These are phyloP conservation scores for Carabus problematicus DNA, from an alignment of 2,888 invertebrate genomes.

Conservation along the genomic window DNA sequence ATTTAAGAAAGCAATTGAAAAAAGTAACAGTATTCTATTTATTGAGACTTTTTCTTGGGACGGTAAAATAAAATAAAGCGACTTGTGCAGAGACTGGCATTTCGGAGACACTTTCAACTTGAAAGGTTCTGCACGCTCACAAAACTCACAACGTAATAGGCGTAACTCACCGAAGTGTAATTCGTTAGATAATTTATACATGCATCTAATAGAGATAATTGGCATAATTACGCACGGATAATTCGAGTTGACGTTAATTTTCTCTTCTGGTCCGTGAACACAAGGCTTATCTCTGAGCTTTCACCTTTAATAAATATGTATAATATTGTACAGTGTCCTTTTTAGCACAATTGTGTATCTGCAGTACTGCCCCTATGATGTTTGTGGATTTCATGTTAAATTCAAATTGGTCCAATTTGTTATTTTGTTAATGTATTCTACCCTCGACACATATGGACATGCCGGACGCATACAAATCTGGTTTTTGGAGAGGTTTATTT, in stretches of 20 bases:
- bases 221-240: conserved; percentile 16
- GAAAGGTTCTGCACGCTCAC: too few relatives aligned
- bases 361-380: too few relatives aligned
- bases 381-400: too few relatives aligned
- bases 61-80: conserved; percentile 16
- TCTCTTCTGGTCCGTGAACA: conserved; percentile 16
- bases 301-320: too few relatives aligned
- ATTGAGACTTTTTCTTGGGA: conserved; percentile 8
- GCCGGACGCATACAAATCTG: conserved; percentile 20
- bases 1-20: conserved; percentile 27
- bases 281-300: conserved; percentile 19
- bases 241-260: conserved; percentile 21
- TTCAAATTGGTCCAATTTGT: too few relatives aligned
- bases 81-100: background rate
- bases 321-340: too few relatives aligned
- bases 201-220: conserved; percentile 28
- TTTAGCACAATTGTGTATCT: too few relatives aligned
- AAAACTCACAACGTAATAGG: too few relatives aligned
- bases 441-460: conserved; percentile 5
- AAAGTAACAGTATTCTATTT: conserved; percentile 21
- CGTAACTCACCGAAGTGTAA: background rate
- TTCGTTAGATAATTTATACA: conserved; percentile 25
- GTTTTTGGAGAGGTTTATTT: conserved; percentile 11
- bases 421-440: too few relatives aligned
- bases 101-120: too few relatives aligned